Evolutionary conservation across 2,797 vertebrate species (phyloP).

Genomic region (Tenualosa thibaudeaui): DNA sequence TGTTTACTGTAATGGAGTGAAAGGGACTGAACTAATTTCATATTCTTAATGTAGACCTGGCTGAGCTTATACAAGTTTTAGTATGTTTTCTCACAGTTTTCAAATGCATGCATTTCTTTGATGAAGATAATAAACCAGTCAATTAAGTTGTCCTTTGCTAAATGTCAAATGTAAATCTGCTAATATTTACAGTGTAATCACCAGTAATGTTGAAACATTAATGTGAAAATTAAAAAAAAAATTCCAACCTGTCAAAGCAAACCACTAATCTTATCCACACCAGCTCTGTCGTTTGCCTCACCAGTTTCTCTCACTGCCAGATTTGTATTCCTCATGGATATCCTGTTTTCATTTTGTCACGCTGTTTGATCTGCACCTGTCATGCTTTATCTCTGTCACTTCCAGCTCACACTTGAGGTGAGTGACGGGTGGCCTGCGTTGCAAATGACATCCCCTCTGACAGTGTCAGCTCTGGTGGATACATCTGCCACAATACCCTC

Average conservation of each 20-base stretch:
- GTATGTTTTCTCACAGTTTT: not conserved
- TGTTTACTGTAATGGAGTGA: no score
- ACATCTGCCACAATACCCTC: not conserved
- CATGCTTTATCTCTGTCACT: not conserved
- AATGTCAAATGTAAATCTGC: not conserved
- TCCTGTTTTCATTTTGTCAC: not conserved
- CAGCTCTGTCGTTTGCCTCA: not conserved
- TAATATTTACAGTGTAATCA: not conserved
- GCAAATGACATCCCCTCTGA: constrained; percentile 6
- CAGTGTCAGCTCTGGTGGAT: not conserved
- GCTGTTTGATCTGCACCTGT: not conserved
- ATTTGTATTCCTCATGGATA: not conserved
- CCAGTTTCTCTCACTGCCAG: not conserved
- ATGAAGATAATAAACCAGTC: not conserved
- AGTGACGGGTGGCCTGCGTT: not conserved
- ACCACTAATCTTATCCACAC: not conserved
- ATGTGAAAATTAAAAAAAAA: not conserved
- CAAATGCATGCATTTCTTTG: not conserved
- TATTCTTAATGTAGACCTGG: not conserved
- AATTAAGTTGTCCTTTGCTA: not conserved
- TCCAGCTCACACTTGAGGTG: not conserved
- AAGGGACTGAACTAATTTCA: not conserved
- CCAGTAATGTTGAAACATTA: not conserved
- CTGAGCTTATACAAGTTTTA: not conserved
- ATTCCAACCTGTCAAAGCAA: not conserved